Base-by-base conservation (phyloP, 1,140 invertebrate species). In the Nasonia vitripennis region DNA sequence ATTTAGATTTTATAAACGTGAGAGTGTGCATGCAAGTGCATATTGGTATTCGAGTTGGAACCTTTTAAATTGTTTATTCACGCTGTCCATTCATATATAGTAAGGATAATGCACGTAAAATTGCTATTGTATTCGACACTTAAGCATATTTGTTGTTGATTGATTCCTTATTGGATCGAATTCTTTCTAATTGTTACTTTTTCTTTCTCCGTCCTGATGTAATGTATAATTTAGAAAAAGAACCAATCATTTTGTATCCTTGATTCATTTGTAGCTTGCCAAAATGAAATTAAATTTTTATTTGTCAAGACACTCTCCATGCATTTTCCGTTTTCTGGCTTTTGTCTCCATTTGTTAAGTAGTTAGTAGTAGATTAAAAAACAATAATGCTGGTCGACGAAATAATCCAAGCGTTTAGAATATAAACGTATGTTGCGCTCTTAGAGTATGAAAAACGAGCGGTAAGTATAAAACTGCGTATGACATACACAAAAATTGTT, bases 211-310 rank as follows among this genome's bases (percentile, higher is more conserved):
- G 75, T 78, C 81, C 77, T 67, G 27, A 79, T 74, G 45, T 80
- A 86, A 41, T 83, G 68, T 83, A 73, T 83, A 81, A n/a, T 77
- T 34, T 82, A 86, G 74, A 20, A 37, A 77, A 78, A 84, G 67
- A 77, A 68, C 68, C 45, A 70, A 81, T 37, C 14, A 83, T 83
- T 86, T 86, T 86, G 77, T 86, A 83, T 68, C 77, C 85, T 83
- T 83, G 27, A 83, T 79, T 86, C 51, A 83, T 83, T 83, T 86
- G 85, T 83, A 86, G 75, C 85, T 83, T 86, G 85, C 75, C 75
- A 83, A 86, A 82, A 83, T 79, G 85, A 86, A 83, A 86, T 86
- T 86, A 86, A 86, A 86, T 73, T 86, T 86, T 86, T 86, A 86
- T 86, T 86, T 78, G 62, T 83, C 80, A 86, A 86, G 79, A 86